Conservation (phyloP, 2,797 vertebrate genomes). For the Siniperca undulata region DNA sequence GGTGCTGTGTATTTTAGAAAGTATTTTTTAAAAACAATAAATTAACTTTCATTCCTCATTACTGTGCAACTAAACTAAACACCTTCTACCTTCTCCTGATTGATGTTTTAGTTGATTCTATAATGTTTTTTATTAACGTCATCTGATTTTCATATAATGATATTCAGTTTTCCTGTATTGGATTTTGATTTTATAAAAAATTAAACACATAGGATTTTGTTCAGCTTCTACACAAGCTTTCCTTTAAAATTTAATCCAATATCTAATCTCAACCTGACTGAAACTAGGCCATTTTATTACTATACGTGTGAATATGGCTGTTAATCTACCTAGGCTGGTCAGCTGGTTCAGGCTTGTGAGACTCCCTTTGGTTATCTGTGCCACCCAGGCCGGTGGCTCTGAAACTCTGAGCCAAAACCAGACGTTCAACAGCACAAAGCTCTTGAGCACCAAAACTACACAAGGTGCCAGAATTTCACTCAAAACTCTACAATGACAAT, state of each 20-base stretch:
- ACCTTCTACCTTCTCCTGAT: neutral
- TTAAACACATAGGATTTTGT: neutral
- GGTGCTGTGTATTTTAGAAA: neutral
- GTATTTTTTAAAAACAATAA: neutral
- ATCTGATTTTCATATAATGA: neutral
- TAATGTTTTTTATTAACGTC: neutral
- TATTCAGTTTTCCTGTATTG: neutral
- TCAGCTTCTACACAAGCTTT: neutral
- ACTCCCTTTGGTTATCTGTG: neutral
- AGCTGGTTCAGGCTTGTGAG: neutral
- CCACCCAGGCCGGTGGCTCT: neutral
- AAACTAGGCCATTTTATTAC: slow-evolving; percentile 14
- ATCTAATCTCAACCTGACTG: neutral
- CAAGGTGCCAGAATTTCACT: neutral
- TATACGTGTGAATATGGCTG: neutral
- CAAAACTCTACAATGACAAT: neutral
- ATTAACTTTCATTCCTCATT: neutral
- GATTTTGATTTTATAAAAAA: neutral
- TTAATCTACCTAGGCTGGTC: slow-evolving; percentile 3
- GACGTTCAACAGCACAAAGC: neutral
- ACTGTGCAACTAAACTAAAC: neutral
- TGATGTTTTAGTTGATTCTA: neutral
- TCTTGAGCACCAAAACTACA: neutral
- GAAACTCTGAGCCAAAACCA: neutral
- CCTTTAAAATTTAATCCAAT: slow-evolving; percentile 2